Evolutionary conservation across 1,140 invertebrate species (phyloP), one percentile per base, ranked within the genome.

Genomic region (Eubasilissa regina): DNA sequence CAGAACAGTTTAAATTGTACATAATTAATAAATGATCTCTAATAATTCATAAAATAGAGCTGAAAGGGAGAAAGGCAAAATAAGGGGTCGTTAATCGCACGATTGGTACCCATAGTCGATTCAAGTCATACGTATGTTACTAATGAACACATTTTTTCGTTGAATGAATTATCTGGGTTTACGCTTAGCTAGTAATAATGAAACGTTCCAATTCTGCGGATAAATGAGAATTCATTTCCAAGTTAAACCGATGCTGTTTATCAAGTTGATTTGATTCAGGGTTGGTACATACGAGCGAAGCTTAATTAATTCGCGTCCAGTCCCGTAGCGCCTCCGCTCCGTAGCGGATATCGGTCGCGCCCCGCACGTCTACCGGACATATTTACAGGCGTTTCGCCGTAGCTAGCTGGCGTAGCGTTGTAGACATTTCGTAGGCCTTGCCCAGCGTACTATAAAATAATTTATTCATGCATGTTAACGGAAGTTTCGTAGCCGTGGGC

Each of bases 221-320:
- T 35, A 35, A 35, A 35, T 35, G 25, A 35, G 25, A 35, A 35
- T 35, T 35, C 19, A 17, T 56, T 56, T 19, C 53, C 15, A 56
- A 17, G 53, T 56, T n/a, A 15, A 62, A 35, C 58, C 58, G 25
- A 35, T 21, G 58, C 58, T 62, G 58, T 62, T 62, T 21, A 62
- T 62, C 25, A 62, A 62, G 19, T 62, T 62, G 58, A 62, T 62
- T 62, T 62, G 19, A 35, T 62, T 62, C 25, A 62, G 48, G 68
- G 12, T 21, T 17, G 47, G 47, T n/a, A 25, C 48, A 48, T 73
- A 73, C 48, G 70, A 70, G 47, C 25, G 66, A 73, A 56, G 51
- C 45, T 55, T 73, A 73, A 73, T 73, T 73, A 73, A 73, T 73
- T 73, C 12, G 70, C 51, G 70, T 73, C 70, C 70, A 48, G 70